Evolutionary conservation across 2,888 invertebrate genomes (phyloP).

Genomic region (Chrysotoxum bicinctum): DNA sequence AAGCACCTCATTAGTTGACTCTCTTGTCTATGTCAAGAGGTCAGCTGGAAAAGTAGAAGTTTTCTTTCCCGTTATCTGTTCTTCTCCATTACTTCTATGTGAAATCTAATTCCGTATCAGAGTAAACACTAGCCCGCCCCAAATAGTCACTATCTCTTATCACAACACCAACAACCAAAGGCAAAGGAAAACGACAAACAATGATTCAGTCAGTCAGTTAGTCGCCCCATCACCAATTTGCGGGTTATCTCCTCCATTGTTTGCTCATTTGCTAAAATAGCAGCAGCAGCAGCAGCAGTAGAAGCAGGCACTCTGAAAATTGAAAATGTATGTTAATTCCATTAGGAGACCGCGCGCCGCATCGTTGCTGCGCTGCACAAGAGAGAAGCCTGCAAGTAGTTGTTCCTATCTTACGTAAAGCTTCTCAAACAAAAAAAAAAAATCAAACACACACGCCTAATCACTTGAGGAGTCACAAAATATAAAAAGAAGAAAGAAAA

Average conservation of each 20-base stretch:
- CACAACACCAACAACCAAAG: constrained; percentile 5
- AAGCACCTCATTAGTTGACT: constrained; percentile 65
- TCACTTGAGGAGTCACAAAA: constrained; percentile 29
- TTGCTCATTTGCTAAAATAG: constrained; percentile 49
- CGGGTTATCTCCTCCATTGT: constrained; percentile 53
- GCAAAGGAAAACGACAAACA: constrained; percentile 23
- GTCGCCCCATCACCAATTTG: neutral
- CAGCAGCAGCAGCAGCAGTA: neutral
- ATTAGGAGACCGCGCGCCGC: constrained; percentile 17
- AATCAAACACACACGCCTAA: constrained; percentile 17
- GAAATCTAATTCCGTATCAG: constrained; percentile 13
- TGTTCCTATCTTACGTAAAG: constrained; percentile 62
- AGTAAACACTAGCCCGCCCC: constrained; percentile 36
- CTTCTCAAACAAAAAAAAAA: constrained; percentile 25
- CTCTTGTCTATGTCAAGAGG: constrained; percentile 49
- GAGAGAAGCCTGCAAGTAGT: constrained; percentile 24
- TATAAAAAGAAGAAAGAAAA: constrained; percentile 7
- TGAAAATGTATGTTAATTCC: constrained; percentile 43
- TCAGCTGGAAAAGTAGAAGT: constrained; percentile 35
- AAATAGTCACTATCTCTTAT: constrained; percentile 35
- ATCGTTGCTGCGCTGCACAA: constrained; percentile 9
- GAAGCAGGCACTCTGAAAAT: constrained; percentile 15
- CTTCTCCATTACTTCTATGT: neutral
- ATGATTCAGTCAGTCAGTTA: constrained; percentile 36
- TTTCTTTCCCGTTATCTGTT: neutral